Evolutionary conservation across 30 jellyfish, hydroid and myxozoan genomes (phyloP).

Genomic region (Rhopilema esculentum): DNA sequence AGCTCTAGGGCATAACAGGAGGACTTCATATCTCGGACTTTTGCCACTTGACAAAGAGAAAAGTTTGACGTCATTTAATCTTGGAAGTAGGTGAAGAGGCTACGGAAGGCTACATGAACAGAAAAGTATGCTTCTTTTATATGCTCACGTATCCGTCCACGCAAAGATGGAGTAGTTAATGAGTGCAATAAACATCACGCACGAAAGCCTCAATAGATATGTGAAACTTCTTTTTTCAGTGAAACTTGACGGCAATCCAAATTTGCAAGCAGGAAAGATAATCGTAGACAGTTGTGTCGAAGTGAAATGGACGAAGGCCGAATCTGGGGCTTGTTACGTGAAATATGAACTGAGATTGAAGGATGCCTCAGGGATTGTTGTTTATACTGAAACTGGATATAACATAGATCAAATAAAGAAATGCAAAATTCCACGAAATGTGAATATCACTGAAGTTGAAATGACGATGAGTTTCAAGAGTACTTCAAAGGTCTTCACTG

Average conservation of each 20-base stretch:
- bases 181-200: too few species aligned
- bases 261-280: conserved; percentile 4
- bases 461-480: conserved; percentile 21
- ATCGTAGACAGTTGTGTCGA: background rate
- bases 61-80: too few species aligned
- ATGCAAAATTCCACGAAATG: conserved; percentile 5
- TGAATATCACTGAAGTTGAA: background rate
- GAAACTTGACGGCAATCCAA: background rate
- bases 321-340: conserved; percentile 37
- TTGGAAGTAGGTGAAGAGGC: too few species aligned
- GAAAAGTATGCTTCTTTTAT: too few species aligned
- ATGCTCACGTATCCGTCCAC: too few species aligned
- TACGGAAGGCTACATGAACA: too few species aligned
- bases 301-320: conserved; percentile 20
- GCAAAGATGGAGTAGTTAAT: too few species aligned
- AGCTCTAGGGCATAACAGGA: too few species aligned
- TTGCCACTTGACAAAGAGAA: too few species aligned
- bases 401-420: background rate
- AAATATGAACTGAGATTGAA: conserved; percentile 22
- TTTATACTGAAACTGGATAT: background rate
- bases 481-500: conserved; percentile 2
- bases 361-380: conserved; percentile 3
- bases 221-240: background rate
- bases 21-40: too few species aligned
- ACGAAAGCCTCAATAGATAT: too few species aligned